Evolutionary conservation across 1,140 invertebrate genomes (phyloP).

Genomic region (Aricia agestis): DNA sequence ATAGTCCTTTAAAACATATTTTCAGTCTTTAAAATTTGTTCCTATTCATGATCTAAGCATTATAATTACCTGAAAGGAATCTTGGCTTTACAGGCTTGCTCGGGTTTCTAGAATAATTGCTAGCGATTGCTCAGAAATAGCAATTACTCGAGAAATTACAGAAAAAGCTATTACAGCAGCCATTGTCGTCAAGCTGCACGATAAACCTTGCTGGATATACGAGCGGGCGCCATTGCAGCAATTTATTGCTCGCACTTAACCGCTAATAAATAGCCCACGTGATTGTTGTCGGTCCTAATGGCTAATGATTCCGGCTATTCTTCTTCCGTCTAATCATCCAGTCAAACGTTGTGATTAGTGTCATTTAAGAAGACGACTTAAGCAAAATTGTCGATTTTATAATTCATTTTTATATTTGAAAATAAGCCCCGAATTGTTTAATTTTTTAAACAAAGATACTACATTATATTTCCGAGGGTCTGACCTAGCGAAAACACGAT

Average conservation of each 20-base stretch:
- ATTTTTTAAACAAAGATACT: too few relatives aligned
- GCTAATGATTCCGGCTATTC: conserved; percentile 29
- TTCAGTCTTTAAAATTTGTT: too few relatives aligned
- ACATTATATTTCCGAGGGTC: too few relatives aligned
- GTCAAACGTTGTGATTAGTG: background rate
- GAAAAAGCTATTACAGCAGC: background rate
- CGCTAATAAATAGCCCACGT: conserved; percentile 70
- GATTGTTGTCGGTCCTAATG: conserved; percentile 41
- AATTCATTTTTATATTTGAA: too few relatives aligned
- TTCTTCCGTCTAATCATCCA: conserved; percentile 13
- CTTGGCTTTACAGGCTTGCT: too few relatives aligned
- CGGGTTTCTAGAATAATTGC: background rate
- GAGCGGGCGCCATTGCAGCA: conserved; percentile 66
- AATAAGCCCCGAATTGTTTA: too few relatives aligned
- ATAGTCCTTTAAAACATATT: too few relatives aligned
- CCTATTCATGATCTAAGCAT: too few relatives aligned
- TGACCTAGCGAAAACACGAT: too few relatives aligned
- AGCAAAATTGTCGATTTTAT: too few relatives aligned
- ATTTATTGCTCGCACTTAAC: conserved; percentile 72
- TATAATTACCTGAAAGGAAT: too few relatives aligned
- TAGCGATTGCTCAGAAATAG: background rate
- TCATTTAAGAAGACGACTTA: too few relatives aligned
- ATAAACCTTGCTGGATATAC: conserved; percentile 61
- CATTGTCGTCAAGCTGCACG: conserved; percentile 39
- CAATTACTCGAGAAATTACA: background rate